Conservation (phyloP, 2,113 vertebrate genomes). For the Psilopogon haemacephalus region DNA sequence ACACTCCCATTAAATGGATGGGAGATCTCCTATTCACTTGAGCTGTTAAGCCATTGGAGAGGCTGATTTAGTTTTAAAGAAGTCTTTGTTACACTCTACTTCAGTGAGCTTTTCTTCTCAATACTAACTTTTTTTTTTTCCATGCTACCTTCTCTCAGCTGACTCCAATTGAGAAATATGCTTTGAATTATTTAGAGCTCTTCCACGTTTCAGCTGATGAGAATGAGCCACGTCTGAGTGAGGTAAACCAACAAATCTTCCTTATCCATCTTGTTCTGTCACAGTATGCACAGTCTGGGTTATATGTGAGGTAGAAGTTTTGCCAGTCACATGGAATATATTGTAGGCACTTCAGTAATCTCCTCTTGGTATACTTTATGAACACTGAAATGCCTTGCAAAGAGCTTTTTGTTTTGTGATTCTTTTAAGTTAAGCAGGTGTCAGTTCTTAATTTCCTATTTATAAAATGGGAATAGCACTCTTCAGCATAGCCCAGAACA, state of each 20-base stretch:
- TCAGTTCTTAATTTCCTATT: not conserved
- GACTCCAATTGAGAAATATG: slow-evolving; percentile 93
- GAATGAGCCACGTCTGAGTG: slow-evolving; percentile 46
- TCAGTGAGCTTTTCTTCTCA: not conserved
- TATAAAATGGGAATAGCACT: not conserved
- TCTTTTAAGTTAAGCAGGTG: not conserved
- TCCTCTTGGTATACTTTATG: not conserved
- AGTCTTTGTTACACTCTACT: not conserved
- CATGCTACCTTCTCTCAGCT: slow-evolving; percentile 74
- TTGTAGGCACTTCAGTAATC: not conserved
- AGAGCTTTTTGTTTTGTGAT: not conserved
- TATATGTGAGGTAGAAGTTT: not conserved
- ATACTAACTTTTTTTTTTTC: not conserved
- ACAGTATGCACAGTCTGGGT: not conserved
- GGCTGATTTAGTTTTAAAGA: not conserved
- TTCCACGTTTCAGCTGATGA: slow-evolving; percentile 76
- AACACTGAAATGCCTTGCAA: not conserved
- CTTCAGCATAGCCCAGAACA: not conserved
- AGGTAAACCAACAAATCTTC: slow-evolving; percentile 57
- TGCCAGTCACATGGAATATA: not conserved
- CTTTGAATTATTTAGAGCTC: slow-evolving; percentile 90
- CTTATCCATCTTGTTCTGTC: not conserved
- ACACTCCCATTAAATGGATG: not conserved
- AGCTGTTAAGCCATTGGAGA: not conserved
- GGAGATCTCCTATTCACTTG: not conserved